Evolutionary conservation across 2,888 invertebrate species (phyloP), one percentile per base, ranked within the genome.

Genomic region (Pantelozetes paolii): DNA sequence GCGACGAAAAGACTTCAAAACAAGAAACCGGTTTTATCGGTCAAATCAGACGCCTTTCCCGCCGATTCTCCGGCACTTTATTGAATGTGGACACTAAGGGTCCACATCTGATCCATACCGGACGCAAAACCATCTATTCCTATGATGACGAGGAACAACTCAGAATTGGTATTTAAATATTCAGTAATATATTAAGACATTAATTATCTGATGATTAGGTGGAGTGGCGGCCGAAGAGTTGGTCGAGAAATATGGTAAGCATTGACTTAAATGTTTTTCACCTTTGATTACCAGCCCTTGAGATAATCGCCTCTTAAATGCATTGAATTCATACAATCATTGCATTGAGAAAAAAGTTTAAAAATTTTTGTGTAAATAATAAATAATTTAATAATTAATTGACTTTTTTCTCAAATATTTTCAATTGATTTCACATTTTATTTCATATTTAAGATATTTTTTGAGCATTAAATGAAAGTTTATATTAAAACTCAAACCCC

Each of bases 31-130:
- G 73, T 18, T 50, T 73, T 18, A 73, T 73, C 1, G 70, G 73
- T n/a, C 57, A 50, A 50, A 73, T 73, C 30, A 48, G 73, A 18
- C 73, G 73, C 9, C 48, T 73, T n/a, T 73, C 73, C n/a, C 73
- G 73, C 57, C 69, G 73, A n/a, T 69, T 73, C 36, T 73, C 73
- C 1, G 73, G 73, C 15, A 73, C 69, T 54, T 15, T 73, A 26
- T 32, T 73, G 26, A 54, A 32, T 28, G 73, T 42, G 0, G 73
- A 73, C 40, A 8, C 54, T 1, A 71, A 48, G 18, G 67, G 69
- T 28, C 40, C 48, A 8, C 26, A 32, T 20, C 26, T 45, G 26
- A 70, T 45, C 26, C 69, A 73, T 8, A 71, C 48, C 50, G 69
- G 45, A 13, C 20, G 40, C 9, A 64, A 64, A 64, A 42, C 42